Evolutionary conservation across 2,113 vertebrate genomes (phyloP).

Genomic region (Varanus komodoensis): DNA sequence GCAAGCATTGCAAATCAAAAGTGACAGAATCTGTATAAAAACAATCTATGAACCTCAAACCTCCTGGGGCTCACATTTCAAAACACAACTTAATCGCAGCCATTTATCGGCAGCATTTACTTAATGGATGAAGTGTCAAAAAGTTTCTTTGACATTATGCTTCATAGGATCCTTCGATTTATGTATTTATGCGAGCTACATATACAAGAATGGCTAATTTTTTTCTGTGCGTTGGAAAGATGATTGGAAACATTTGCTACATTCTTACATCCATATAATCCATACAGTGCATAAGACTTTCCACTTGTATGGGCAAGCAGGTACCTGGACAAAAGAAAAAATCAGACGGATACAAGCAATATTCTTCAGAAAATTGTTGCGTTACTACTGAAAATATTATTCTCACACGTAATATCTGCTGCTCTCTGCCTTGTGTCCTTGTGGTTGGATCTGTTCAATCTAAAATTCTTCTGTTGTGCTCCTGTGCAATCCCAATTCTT

Average conservation of each 20-base stretch:
- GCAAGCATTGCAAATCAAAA: slow-evolving; percentile 74
- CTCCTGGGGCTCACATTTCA: slow-evolving; percentile 79
- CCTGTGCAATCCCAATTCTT: background rate
- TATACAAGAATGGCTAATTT: slow-evolving; percentile 73
- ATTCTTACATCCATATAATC: slow-evolving; percentile 56
- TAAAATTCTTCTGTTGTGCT: background rate
- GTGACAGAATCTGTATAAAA: slow-evolving; percentile 78
- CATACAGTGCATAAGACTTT: background rate
- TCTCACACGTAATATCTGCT: background rate
- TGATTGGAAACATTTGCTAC: slow-evolving; percentile 74
- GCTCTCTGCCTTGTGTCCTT: background rate
- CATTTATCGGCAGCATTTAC: slow-evolving; percentile 79
- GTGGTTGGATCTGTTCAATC: background rate
- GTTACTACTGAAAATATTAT: background rate
- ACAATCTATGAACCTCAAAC: slow-evolving; percentile 77
- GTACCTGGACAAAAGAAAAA: background rate
- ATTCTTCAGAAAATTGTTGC: background rate
- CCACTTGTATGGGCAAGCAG: background rate
- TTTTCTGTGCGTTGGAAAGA: slow-evolving; percentile 69
- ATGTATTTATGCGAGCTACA: slow-evolving; percentile 68
- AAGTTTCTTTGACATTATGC: slow-evolving; percentile 76
- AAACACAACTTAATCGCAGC: slow-evolving; percentile 79
- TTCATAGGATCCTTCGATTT: slow-evolving; percentile 79
- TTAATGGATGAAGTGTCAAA: slow-evolving; percentile 82
- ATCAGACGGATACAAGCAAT: background rate